Conservation (phyloP, 2,113 vertebrate genomes). For the Naja naja region DNA sequence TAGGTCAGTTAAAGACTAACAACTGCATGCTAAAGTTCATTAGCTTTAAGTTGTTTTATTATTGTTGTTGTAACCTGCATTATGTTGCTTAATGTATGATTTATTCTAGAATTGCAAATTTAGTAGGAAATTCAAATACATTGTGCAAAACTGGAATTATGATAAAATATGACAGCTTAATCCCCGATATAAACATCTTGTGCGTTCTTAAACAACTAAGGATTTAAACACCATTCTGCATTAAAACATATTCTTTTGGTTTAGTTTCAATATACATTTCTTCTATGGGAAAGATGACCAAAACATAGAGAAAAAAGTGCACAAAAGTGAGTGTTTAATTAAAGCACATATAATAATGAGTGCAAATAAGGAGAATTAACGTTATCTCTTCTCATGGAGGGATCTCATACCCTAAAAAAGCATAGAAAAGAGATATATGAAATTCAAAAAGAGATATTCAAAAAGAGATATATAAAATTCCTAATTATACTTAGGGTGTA, state of each 20-base stretch:
- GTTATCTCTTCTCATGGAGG: neutral
- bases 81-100: neutral
- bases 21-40: neutral
- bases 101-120: neutral
- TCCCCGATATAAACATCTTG: neutral
- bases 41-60: neutral
- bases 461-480: neutral
- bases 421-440: neutral
- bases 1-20: neutral
- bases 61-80: neutral
- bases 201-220: neutral
- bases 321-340: neutral
- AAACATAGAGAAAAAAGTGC: neutral
- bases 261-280: neutral
- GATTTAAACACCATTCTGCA: neutral
- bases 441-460: neutral
- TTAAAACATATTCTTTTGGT: neutral
- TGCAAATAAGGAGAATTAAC: neutral
- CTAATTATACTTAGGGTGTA: neutral
- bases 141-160: neutral
- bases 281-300: neutral
- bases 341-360: neutral
- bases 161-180: neutral
- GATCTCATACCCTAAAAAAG: neutral
- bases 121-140: neutral